phyloP scores from a whole-genome alignment of 2,888 invertebrate species.

The Pheosia tremula region DNA sequence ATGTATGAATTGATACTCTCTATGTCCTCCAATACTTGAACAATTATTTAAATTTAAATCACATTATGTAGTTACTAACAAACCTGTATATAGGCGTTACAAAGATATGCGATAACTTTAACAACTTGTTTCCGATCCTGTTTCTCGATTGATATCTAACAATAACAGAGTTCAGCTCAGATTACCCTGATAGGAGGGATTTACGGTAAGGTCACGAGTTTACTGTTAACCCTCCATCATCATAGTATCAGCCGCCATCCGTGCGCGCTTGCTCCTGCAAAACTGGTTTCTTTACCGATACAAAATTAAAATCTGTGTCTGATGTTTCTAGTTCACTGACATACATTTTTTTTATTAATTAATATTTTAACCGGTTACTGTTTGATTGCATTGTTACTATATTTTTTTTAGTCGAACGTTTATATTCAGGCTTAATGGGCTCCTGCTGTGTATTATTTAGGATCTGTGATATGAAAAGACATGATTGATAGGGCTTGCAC shows the following conservation, averaged over 20 bases:
- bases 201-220: slow-evolving; percentile 37
- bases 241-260: slow-evolving; percentile 20
- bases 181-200: slow-evolving; percentile 20
- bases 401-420: slow-evolving; percentile 1
- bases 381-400: slow-evolving; percentile 24
- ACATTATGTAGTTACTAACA: too few species aligned
- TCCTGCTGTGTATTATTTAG: slow-evolving; percentile 6
- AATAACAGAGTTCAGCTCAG: slow-evolving; percentile 42
- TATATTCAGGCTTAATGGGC: not conserved
- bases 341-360: slow-evolving; percentile 45
- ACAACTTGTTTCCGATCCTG: not conserved
- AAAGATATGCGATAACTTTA: too few species aligned
- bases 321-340: slow-evolving; percentile 58
- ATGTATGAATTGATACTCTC: too few species aligned
- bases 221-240: slow-evolving; percentile 32
- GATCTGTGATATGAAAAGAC: not conserved
- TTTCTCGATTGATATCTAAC: not conserved
- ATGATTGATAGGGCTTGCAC: not conserved
- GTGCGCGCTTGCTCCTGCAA: slow-evolving; percentile 17
- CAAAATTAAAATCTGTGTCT: slow-evolving; percentile 49
- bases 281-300: slow-evolving; percentile 50
- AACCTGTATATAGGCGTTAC: too few species aligned
- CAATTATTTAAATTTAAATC: too few species aligned
- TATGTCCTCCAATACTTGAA: too few species aligned
- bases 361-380: slow-evolving; percentile 21